These are phyloP conservation scores for Hycleus cichorii DNA, from an alignment of 1,140 invertebrate genomes.

Conservation along the genomic window DNA sequence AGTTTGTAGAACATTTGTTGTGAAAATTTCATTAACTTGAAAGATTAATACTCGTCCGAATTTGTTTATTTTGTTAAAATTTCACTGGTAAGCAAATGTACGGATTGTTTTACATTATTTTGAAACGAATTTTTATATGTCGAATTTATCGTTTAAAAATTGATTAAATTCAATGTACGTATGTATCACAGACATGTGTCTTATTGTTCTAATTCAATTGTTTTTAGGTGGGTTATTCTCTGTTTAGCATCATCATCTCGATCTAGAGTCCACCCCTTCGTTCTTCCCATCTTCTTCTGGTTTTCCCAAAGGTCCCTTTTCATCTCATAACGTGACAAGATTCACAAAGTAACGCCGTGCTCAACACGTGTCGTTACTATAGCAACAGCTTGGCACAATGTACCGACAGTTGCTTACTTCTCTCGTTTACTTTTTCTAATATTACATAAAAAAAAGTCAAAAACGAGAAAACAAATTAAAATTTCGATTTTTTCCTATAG, in stretches of 20 bases:
- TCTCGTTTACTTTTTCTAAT: constrained; percentile 22
- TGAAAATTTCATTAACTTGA: too few species aligned
- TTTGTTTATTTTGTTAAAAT: too few species aligned
- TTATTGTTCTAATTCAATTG: constrained; percentile 12
- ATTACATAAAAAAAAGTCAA: constrained; percentile 21
- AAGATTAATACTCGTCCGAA: too few species aligned
- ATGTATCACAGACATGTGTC: background rate
- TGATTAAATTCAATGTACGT: background rate
- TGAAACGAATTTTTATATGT: too few species aligned
- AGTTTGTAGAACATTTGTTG: too few species aligned
- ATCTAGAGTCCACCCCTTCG: constrained; percentile 17
- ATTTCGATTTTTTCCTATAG: constrained; percentile 14
- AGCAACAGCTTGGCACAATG: constrained; percentile 36
- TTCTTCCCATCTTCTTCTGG: constrained; percentile 28
- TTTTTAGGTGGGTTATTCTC: constrained; percentile 12
- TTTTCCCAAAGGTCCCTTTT: constrained; percentile 39
- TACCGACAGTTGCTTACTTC: constrained; percentile 30
- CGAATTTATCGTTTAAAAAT: too few species aligned
- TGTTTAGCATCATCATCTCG: constrained; percentile 23
- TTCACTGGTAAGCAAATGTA: too few species aligned
- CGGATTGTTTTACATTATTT: too few species aligned
- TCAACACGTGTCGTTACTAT: constrained; percentile 43
- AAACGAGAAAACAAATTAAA: constrained; percentile 31
- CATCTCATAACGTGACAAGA: constrained; percentile 42
- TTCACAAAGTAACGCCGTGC: constrained; percentile 41